Conservation (phyloP, 2,888 invertebrate genomes). For the Cheiracanthium punctorium region DNA sequence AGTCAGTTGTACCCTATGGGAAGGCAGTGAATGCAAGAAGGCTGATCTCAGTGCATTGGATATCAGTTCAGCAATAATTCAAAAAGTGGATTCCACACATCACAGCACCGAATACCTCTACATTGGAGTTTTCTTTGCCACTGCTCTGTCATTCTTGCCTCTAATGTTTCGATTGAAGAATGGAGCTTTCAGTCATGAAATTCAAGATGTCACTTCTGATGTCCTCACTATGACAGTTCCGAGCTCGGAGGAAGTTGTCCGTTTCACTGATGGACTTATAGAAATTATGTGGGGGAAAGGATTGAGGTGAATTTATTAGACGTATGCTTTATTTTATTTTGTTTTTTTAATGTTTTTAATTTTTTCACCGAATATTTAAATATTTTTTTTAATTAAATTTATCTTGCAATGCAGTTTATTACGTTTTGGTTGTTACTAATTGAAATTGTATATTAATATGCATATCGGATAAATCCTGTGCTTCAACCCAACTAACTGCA, state of each 20-base stretch:
- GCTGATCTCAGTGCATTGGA: slow-evolving; percentile 95
- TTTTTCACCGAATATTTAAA: too few species aligned
- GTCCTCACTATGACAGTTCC: slow-evolving; percentile 67
- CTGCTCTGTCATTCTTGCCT: slow-evolving; percentile 74
- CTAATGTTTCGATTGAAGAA: slow-evolving; percentile 69
- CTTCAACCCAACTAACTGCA: too few species aligned
- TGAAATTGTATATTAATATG: too few species aligned
- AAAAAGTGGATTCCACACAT: slow-evolving; percentile 88
- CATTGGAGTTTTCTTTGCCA: slow-evolving; percentile 76
- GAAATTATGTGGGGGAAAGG: slow-evolving; percentile 54
- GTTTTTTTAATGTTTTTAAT: slow-evolving; percentile 2
- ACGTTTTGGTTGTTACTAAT: too few species aligned
- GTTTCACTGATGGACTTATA: slow-evolving; percentile 47
- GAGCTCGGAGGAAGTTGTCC: slow-evolving; percentile 60
- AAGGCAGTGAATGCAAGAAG: slow-evolving; percentile 90
- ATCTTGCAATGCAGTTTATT: too few species aligned
- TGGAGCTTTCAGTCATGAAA: slow-evolving; percentile 31
- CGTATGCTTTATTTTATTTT: not conserved
- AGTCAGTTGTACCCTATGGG: slow-evolving; percentile 98
- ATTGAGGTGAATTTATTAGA: slow-evolving; percentile 47
- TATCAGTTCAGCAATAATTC: slow-evolving; percentile 95
- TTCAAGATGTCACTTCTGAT: slow-evolving; percentile 70
- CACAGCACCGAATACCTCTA: slow-evolving; percentile 88
- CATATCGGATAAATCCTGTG: too few species aligned
- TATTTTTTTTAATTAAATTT: too few species aligned